Base-by-base conservation (phyloP, 2,797 vertebrate species). In the Centroberyx gerrardi region DNA sequence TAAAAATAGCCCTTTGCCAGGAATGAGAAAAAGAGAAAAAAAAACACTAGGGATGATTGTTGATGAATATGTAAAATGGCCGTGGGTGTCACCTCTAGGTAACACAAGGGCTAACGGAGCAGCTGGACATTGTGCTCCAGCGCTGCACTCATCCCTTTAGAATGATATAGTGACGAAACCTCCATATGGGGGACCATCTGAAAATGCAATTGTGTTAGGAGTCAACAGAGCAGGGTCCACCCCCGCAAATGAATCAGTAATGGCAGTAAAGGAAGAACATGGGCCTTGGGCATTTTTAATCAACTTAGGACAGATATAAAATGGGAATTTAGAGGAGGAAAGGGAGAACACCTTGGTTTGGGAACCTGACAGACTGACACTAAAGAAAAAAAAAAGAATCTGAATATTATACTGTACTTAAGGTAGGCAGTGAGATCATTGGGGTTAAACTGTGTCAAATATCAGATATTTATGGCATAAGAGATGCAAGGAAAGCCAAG, bases 191-290 rank as follows among this genome's bases (percentile, higher is more conserved):
- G 54, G 69, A 80, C 87, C 87, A 90, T 93, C 90, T 94, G 88
- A 95, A 91, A 92, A 93, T 53, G 83, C 82, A 91, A 89, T 90
- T 89, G 91, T 91, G 89, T 93, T 93, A 90, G 79, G 68, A 92
- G 84, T 90, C 88, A 91, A 75, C 74, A 88, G 93, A 93, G 87
- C 86, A 78, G 87, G 74, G 78, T 84, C 89, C 88, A 75, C 84
- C 83, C 71, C 75, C 75, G 80, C 85, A 81, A 81, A 80, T 71
- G 76, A 90, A 61, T 78, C 74, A 44, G 58, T 82, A 67, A 90
- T 67, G 85, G 73, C 36, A 63, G 62, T 42, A 28, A 69, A 80
- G 75, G 74, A 84, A 49, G 53, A 75, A 73, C 69, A 78, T 74
- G 61, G 73, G 86, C 82, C 61, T 0, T 7, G 49, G 61, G 68